phyloP scores from a whole-genome alignment of 2,888 invertebrate species.

The Brachyopa scutellaris region DNA sequence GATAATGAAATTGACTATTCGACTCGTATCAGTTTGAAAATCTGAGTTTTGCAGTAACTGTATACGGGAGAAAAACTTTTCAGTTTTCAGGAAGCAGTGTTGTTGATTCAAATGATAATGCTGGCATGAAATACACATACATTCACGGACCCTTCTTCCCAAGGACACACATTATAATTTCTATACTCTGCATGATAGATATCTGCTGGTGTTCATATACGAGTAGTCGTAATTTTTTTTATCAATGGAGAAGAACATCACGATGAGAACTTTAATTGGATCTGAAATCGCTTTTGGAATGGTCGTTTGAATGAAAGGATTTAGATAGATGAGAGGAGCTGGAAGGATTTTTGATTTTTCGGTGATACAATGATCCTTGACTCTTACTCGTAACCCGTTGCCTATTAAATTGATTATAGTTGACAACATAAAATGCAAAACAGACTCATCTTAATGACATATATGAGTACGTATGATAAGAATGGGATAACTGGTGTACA shows the following conservation, averaged over 20 bases:
- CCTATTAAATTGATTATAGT: too few relatives aligned
- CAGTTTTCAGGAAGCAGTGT: background rate
- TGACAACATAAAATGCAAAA: too few relatives aligned
- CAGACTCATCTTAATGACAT: too few relatives aligned
- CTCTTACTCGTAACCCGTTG: background rate
- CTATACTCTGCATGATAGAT: background rate
- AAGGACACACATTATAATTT: conserved; percentile 35
- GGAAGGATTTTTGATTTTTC: background rate
- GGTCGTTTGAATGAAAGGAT: background rate
- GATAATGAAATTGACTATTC: conserved; percentile 70
- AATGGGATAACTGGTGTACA: too few relatives aligned
- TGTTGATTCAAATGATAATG: conserved; percentile 49
- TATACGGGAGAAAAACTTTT: conserved; percentile 24
- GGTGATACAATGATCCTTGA: background rate
- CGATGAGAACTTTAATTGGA: conserved; percentile 42
- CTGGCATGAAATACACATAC: background rate
- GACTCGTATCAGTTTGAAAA: conserved; percentile 61
- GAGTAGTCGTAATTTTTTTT: background rate
- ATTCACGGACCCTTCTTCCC: conserved; percentile 3
- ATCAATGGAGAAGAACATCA: conserved; percentile 19
- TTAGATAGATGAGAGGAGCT: background rate
- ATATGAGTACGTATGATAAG: too few relatives aligned
- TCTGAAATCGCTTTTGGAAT: conserved; percentile 21
- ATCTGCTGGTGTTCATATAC: conserved; percentile 13
- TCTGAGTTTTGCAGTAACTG: conserved; percentile 33